Base-by-base conservation (phyloP, 2,797 vertebrate genomes). In the Cercopithecus hamlyni region DNA sequence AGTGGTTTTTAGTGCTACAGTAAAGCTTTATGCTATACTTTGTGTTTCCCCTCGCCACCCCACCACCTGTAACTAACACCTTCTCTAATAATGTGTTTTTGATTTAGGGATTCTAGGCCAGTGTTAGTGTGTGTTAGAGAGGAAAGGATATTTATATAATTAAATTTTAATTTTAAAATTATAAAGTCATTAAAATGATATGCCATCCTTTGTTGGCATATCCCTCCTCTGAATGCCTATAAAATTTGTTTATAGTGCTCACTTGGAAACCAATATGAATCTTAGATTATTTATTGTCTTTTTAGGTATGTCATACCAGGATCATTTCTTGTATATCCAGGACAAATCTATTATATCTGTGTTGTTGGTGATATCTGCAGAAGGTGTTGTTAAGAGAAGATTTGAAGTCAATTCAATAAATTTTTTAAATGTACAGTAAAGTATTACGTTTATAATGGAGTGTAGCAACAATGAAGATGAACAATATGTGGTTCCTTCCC, bases 161-260 rank as follows among this genome's bases (percentile, higher is more conserved):
- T 97, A 93, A 80, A 77, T 96, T 96, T 96, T 86, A 91, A 95
- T 93, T 95, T 91, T 72, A 22, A 72, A 93, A 58, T 82, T 95
- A n/a, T 45, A 82, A 19, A 24, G 12, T 94, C 36, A 88, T 96
- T 81, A 92, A 90, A 92, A 95, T 91, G 7, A 50, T 92, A 33
- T 76, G 41, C 30, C 39, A 50, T 83, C 76, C 33, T 72, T 80
- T 45, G 24, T 96, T 83, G 48, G 52, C 39, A 72, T 96, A 30
- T 70, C 1, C 27, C 45, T 79, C 67, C 41, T 96, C 15, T 72
- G 73, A 88, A 61, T 83, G 61, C 80, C 43, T 83, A 13, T 93
- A 90, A 85, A 73, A 90, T 79, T 84, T 92, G 57, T 82, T 94
- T 81, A 43, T 76, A 58, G n/a, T 81, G 70, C 85, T 94, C 0